These are phyloP conservation scores for Tachysurus fulvidraco DNA, from an alignment of 2,113 vertebrate species.

Conservation along the genomic window DNA sequence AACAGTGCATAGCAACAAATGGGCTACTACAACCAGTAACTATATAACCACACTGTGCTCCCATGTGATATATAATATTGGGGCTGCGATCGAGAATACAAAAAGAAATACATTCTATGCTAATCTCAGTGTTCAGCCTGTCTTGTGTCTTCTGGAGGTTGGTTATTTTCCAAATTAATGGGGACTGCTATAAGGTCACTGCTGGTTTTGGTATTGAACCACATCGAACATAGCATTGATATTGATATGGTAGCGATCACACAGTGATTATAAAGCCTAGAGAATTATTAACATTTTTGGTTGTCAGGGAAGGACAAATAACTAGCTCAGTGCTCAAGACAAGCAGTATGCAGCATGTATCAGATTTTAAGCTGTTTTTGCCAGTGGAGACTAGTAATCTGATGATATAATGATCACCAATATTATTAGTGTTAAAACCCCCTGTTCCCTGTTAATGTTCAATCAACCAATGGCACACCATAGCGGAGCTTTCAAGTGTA, in stretches of 20 bases:
- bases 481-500: background rate
- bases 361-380: background rate
- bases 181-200: background rate
- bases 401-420: background rate
- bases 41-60: background rate
- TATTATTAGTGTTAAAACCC: no score
- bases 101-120: background rate
- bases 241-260: background rate
- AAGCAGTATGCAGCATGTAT: background rate
- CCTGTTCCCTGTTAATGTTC: no score
- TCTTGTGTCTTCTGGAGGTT: background rate
- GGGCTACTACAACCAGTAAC: background rate
- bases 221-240: background rate
- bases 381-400: background rate
- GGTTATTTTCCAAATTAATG: background rate
- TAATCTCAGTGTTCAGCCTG: background rate
- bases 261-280: background rate
- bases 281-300: background rate
- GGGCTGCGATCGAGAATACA: background rate
- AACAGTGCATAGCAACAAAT: background rate
- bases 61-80: background rate
- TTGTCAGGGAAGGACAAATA: background rate
- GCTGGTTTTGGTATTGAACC: background rate
- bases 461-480: background rate
- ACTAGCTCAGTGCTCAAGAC: background rate